These are phyloP conservation scores for Drosophila nikananu DNA, from an alignment of 1,140 invertebrate species.

Conservation along the genomic window DNA sequence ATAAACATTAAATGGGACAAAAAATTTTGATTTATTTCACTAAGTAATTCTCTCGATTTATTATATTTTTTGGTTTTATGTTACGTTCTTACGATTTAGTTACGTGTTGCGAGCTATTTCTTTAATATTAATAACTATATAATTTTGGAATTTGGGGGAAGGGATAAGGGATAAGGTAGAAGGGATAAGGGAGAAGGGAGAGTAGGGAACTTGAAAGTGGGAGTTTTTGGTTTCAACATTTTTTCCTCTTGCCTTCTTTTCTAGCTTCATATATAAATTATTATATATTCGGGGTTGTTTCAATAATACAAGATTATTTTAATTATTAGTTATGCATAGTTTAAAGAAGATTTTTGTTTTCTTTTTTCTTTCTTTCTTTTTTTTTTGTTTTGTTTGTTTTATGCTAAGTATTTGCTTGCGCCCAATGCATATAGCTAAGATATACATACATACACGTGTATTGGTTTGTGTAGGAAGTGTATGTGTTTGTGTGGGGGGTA, in stretches of 20 bases:
- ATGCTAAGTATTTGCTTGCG: constrained; percentile 64
- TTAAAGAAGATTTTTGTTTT: constrained; percentile 39
- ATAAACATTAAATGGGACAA: constrained; percentile 65
- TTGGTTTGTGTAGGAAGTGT: constrained; percentile 6
- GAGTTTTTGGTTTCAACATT: constrained; percentile 26
- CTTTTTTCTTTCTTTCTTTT: constrained; percentile 5
- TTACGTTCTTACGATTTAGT: constrained; percentile 29
- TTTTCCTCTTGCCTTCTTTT: constrained; percentile 4
- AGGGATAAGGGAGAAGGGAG: background rate
- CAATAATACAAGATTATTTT: constrained; percentile 59
- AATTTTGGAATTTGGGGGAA: too few species aligned
- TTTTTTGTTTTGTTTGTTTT: constrained; percentile 43
- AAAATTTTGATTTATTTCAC: constrained; percentile 83
- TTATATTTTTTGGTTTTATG: constrained; percentile 11
- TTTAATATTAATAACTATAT: constrained; percentile 29
- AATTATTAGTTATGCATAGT: constrained; percentile 52
- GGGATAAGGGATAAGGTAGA: too few species aligned
- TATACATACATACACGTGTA: constrained; percentile 50
- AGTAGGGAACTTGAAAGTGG: too few species aligned
- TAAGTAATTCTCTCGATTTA: constrained; percentile 61
- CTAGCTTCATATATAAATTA: constrained; percentile 8
- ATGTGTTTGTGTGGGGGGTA: background rate
- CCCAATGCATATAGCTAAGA: constrained; percentile 53
- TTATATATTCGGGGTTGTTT: constrained; percentile 19
- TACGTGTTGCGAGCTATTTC: constrained; percentile 42